Conservation (phyloP, 2,797 vertebrate species). For the Phalanger gymnotis region DNA sequence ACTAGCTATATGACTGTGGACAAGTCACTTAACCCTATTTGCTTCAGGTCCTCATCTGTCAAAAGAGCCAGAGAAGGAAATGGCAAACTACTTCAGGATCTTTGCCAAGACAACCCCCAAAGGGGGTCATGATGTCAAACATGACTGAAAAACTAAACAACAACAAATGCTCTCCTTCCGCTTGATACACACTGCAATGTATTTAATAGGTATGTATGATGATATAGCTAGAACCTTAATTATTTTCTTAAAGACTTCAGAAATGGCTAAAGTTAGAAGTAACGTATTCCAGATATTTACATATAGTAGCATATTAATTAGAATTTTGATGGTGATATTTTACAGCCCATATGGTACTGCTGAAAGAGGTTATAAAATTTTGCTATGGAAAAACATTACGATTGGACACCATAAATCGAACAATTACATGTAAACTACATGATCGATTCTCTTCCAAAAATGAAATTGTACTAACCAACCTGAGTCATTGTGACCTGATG, state of each 20-base stretch:
- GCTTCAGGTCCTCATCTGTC: not conserved
- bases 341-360: not conserved
- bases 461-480: not conserved
- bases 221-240: not conserved
- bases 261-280: not conserved
- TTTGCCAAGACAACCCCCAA: not conserved
- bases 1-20: not conserved
- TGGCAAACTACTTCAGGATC: not conserved
- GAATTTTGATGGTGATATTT: not conserved
- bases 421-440: not conserved
- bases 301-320: not conserved
- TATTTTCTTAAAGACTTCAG: not conserved
- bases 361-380: not conserved
- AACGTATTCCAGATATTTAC: not conserved
- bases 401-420: not conserved
- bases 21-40: not conserved
- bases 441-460: not conserved
- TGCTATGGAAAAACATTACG: not conserved
- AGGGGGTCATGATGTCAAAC: not conserved
- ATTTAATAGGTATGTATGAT: not conserved
- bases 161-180: not conserved
- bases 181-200: not conserved
- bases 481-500: not conserved
- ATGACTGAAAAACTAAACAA: not conserved
- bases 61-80: not conserved